Evolutionary conservation across 35 echinoderm and acorn worm genomes (phyloP).

Genomic region (Apostichopus californicus): DNA sequence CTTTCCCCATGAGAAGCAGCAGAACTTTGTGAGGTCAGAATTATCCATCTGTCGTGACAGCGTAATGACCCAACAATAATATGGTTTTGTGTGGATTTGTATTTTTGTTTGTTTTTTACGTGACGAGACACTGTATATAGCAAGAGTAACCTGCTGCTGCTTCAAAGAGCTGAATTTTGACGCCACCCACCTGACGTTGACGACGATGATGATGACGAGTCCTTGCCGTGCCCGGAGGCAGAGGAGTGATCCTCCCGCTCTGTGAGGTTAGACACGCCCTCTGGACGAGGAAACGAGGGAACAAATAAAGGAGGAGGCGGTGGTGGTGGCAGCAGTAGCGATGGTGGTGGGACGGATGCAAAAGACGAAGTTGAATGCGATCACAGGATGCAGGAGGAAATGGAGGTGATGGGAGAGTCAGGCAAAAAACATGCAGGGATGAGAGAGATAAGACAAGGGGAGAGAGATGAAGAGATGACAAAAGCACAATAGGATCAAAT

Average conservation of each 20-base stretch:
- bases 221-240: not conserved
- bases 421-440: slow-evolving; percentile 11
- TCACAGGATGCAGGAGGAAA: slow-evolving; percentile 27
- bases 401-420: not conserved
- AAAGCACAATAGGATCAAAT: not conserved
- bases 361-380: slow-evolving; percentile 11
- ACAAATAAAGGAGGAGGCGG: not conserved
- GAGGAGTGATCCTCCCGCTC: slow-evolving; percentile 16
- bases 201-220: not conserved
- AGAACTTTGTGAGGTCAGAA: too few species aligned
- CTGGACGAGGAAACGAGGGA: not conserved
- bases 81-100: too few species aligned
- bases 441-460: slow-evolving; percentile 16
- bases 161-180: not conserved
- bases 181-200: slow-evolving; percentile 18
- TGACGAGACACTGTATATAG: not conserved
- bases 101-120: too few species aligned
- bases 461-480: not conserved
- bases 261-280: not conserved
- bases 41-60: too few species aligned
- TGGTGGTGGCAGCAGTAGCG: not conserved
- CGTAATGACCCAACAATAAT: too few species aligned
- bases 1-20: too few species aligned
- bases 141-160: not conserved
- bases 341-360: not conserved